Evolutionary conservation across 2,797 vertebrate genomes (phyloP), one percentile per base, ranked within the genome.

Genomic region (Pseudochirops cupreus): DNA sequence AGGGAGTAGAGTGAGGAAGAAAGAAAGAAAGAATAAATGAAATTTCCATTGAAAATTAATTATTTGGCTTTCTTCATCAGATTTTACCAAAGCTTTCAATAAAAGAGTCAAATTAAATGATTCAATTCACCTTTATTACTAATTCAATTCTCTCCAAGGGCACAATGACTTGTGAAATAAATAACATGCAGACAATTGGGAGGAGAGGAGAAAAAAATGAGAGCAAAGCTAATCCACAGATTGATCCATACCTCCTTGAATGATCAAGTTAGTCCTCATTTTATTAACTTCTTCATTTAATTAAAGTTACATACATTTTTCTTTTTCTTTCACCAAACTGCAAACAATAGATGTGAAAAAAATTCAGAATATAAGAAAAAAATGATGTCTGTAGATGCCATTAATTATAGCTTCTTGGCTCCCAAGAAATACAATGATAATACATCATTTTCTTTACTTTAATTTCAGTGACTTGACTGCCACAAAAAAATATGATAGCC

Each of bases 401-500:
- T 82, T 82, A 82, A 82, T 39, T 46, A 21, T 39, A 21, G 29
- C 10, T 31, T 74, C 46, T 62, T 59, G 52, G 56, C 96, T 95
- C 91, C 2, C 50, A 62, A 18, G 92, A 91, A 92, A n/a, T 67
- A 11, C 0, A 74, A 33, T 92, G 18, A 67, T 16, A 24, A 94
- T 54, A 46, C 0, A 90, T 50, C 62, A 29, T 95, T 92, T 67
- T 54, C 74, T 55, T 93, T 3, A 0, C 10, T 92, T 96, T 16
- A 55, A 13, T 31, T 93, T 95, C 26, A 52, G 59, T 67, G 93
- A 82, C 74, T 95, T 91, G 14, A 93, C 92, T 95, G 93, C 33
- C 52, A 57, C 92, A 82, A 96, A 95, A 95, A 97, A 96, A 13
- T 50, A 74, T 55, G 92, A 33, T 39, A 95, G 94, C 56, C 92